Base-by-base conservation (phyloP, 2,797 vertebrate genomes). In the Trachops cirrhosus region DNA sequence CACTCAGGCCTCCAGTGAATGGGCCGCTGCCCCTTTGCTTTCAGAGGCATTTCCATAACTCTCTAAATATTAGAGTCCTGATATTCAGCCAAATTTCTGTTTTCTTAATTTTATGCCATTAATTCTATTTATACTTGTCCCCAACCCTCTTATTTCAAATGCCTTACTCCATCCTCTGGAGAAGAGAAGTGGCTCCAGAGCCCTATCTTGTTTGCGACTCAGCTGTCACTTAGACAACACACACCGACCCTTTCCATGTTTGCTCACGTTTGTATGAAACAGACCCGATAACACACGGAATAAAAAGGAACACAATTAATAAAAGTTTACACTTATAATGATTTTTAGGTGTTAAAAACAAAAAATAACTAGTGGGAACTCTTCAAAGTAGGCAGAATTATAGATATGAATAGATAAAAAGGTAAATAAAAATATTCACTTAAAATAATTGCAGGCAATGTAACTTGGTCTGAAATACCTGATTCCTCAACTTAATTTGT, bases 81-180 rank as follows among this genome's bases (percentile, higher is more conserved):
- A 44, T 75, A 93, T 73, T 96, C 34, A 39, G 71, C 39, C 62
- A 95, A 87, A 96, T 92, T 44, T 79, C 67, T n/a, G 82, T 67
- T 93, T 94, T 93, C 34, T 91, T 78, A 78, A 78, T 89, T 96
- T 94, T 88, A 95, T n/a, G 29, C 44, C 82, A 84, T 92, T 95
- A 92, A 77, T 89, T 94, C 77, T 82, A 80, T n/a, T 88, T 86
- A 78, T 15, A 83, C 12, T 21, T 34, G 50, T 54, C 16, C 12
- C 50, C 32, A 59, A 50, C 1, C 4, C 48, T 80, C 41, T 89
- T 82, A 32, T 87, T 94, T 26, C 71, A 89, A 93, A 95, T 41
- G 59, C 88, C 52, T 95, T 54, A 57, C 10, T 94, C 32, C 18
- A 26, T 29, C 21, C 86, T 68, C 59, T 71, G 79, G 83, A 52